A percentile compares a stretch with the other conserved stretches of the same genome.
phyloP scores from a whole-genome alignment of 2,888 invertebrate species.

The Rosalia funebris region DNA sequence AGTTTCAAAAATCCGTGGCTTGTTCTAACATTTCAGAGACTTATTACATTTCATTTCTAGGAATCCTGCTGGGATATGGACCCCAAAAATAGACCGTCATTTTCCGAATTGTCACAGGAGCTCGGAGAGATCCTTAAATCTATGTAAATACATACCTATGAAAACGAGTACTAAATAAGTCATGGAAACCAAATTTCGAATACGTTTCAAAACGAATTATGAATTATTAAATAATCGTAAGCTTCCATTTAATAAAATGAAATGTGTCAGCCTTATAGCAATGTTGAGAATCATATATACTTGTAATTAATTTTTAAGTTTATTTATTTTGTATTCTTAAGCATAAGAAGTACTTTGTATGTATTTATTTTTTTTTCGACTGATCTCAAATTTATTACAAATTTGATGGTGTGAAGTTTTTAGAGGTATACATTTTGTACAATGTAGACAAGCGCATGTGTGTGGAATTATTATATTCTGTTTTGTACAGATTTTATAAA shows the following conservation, averaged over 20 bases:
- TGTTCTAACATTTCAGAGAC: no score
- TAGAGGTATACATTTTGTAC: conserved; percentile 22
- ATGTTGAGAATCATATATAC: conserved; percentile 40
- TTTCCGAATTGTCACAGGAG: conserved; percentile 69
- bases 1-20: no score
- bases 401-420: not conserved
- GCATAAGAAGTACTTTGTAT: conserved; percentile 29
- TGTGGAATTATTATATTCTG: no score
- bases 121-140: conserved; percentile 65
- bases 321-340: conserved; percentile 40
- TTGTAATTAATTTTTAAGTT: conserved; percentile 41
- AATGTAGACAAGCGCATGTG: no score
- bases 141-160: conserved; percentile 57
- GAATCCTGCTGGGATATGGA: conserved; percentile 73
- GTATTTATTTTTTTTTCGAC: conserved; percentile 33
- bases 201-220: conserved; percentile 37
- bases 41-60: conserved; percentile 43
- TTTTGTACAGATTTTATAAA: no score
- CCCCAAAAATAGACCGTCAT: conserved; percentile 76
- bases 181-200: conserved; percentile 45
- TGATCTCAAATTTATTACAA: conserved; percentile 45
- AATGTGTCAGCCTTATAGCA: conserved; percentile 44
- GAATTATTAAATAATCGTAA: conserved; percentile 46
- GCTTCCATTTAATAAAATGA: conserved; percentile 49
- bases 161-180: conserved; percentile 31